Conservation (phyloP, 2,113 vertebrate genomes). For the Taxidea taxus region DNA sequence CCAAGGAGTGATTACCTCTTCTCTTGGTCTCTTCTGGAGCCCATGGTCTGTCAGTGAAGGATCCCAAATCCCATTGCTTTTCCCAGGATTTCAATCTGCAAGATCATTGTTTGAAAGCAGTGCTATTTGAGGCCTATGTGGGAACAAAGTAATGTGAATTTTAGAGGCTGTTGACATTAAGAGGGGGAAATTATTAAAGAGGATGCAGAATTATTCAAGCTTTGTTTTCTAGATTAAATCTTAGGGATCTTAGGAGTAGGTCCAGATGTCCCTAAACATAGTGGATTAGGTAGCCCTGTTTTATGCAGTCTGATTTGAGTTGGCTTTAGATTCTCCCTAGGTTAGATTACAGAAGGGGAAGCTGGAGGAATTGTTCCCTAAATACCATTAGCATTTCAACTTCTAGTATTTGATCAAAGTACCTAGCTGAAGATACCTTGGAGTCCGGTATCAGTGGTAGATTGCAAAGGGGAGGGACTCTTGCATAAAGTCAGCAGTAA, state of each 20-base stretch:
- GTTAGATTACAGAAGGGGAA: neutral
- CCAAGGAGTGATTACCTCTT: neutral
- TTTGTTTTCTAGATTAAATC: conserved; percentile 28
- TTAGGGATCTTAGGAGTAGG: neutral
- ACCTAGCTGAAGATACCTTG: neutral
- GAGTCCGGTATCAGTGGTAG: neutral
- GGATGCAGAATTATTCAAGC: neutral
- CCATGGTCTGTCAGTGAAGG: neutral
- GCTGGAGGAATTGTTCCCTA: conserved; percentile 14
- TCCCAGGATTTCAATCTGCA: neutral
- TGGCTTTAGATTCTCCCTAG: conserved; percentile 15
- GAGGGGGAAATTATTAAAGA: neutral
- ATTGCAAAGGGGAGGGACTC: conserved; percentile 2
- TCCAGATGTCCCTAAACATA: neutral
- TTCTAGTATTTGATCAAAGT: conserved; percentile 31
- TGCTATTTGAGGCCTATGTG: neutral
- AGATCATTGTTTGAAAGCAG: neutral
- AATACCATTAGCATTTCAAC: conserved; percentile 6
- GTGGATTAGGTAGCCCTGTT: neutral
- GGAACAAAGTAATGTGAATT: conserved; percentile 43
- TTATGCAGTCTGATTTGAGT: neutral
- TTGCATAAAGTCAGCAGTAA: neutral
- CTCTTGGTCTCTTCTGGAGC: neutral
- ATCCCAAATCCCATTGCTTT: neutral
- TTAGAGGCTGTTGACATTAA: neutral